Base-by-base conservation (phyloP, 2,888 invertebrate genomes). In the Noctua janthe region DNA sequence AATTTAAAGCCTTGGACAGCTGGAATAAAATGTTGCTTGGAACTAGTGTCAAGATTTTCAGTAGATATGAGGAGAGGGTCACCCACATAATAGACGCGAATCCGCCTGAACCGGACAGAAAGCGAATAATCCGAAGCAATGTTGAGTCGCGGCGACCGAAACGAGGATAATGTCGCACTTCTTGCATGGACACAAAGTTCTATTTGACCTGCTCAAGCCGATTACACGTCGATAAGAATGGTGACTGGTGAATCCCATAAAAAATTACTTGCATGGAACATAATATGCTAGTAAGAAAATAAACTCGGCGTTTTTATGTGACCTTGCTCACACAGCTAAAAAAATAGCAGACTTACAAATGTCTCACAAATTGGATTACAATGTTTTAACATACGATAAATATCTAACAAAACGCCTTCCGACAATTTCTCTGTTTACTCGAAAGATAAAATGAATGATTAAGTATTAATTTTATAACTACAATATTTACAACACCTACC, bases 401-500 rank as follows among this genome's bases (percentile, higher is more conserved):
- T 77, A 86, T 81, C 85, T 77, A 80, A 47, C 8, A 6, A 71
- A 80, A 84, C 56, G 69, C 49, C 76, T 74, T 76, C 64, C 69
- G 69, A 78, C 78, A 72, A 67, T 66, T 62, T 66, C 71, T 78
- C 62, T n/a, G 43, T 71, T 74, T 78, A 84, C 64, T 64, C 62
- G 29, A 78, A 70, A 81, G 84, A 81, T 77, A 79, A 76, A 77
- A 73, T 82, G 76, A 80, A 80, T 73, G 76, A 82, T 82, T 77
- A 77, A 70, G 35, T 76, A 66, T 70, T 75, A 62, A 64, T 51
- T 76, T 70, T 86, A 82, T 80, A 77, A 54, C 74, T 85, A 87
- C 29, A 82, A 70, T 89, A 90, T 89, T 88, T 84, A 89, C 87
- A 88, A 87, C 43, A 82, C 80, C 54, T 87, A 80, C 80, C 64